Percentiles rank a stretch among this genome's conserved stretches.
These are phyloP conservation scores for Palythoa caribaeorum DNA, from an alignment of 92 coral and sea anemone species.

Conservation along the genomic window DNA sequence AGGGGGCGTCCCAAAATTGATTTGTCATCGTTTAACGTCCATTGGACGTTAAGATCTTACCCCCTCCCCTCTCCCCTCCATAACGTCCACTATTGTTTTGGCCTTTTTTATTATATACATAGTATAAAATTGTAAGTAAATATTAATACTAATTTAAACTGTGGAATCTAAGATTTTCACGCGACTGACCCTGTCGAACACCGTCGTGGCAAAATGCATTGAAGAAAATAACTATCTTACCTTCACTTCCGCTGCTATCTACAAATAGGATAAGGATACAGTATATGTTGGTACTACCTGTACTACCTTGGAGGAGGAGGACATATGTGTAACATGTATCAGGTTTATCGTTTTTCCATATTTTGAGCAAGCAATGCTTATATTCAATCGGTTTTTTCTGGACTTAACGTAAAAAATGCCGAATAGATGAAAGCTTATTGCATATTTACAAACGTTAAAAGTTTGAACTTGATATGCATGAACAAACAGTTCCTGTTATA, in stretches of 20 bases:
- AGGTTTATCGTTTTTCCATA: conserved; percentile 3
- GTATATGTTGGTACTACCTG: not conserved
- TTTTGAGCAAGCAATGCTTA: conserved; percentile 7
- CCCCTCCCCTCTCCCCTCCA: no score
- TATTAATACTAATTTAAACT: conserved; percentile 7
- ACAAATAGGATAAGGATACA: not conserved
- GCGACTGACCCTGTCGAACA: conserved; percentile 1
- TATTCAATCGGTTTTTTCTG: not conserved
- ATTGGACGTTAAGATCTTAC: not conserved
- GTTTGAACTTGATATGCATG: no score
- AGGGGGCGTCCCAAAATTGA: not conserved
- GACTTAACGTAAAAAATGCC: not conserved
- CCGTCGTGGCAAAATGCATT: conserved; percentile 17
- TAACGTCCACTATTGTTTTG: not conserved
- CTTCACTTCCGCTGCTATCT: conserved; percentile 8
- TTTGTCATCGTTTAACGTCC: not conserved
- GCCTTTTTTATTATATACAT: conserved; percentile 9
- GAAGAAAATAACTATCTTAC: conserved; percentile 21
- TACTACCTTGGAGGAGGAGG: not conserved
- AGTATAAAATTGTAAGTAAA: not conserved
- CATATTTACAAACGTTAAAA: not conserved
- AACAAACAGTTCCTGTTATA: not conserved
- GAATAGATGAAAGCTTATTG: not conserved
- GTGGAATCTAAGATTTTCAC: conserved; percentile 18
- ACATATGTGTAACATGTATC: conserved; percentile 2